These are phyloP conservation scores for Myripristis murdjan DNA, from an alignment of 2,797 vertebrate genomes.

Conservation along the genomic window DNA sequence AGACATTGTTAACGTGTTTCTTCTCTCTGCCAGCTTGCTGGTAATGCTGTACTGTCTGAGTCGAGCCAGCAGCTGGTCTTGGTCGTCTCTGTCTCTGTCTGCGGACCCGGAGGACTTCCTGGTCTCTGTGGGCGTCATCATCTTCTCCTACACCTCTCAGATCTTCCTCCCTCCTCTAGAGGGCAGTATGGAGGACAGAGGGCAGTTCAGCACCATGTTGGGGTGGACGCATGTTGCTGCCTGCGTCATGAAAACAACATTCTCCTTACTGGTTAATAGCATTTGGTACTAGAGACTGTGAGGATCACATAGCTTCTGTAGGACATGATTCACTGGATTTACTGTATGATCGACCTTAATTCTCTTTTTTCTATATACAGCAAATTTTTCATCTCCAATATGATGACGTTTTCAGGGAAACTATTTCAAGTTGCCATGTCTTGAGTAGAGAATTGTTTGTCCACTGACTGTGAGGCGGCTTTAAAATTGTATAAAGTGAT, in stretches of 20 bases:
- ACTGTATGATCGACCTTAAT: background rate
- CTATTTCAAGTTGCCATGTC: too few relatives aligned
- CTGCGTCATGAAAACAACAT: constrained; percentile 87
- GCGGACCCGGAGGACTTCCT: constrained; percentile 87
- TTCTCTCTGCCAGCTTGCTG: constrained; percentile 62
- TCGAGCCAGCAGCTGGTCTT: constrained; percentile 83
- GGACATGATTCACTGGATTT: background rate
- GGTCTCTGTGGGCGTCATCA: constrained; percentile 87
- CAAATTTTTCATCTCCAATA: too few relatives aligned
- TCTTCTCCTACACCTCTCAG: constrained; percentile 92
- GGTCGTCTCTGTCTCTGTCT: constrained; percentile 78
- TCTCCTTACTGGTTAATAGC: constrained; percentile 81
- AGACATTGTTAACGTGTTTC: too few relatives aligned
- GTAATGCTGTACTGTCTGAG: constrained; percentile 86
- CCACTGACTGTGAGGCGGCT: too few relatives aligned
- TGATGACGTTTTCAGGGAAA: too few relatives aligned
- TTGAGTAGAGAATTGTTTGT: too few relatives aligned
- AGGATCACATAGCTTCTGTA: background rate
- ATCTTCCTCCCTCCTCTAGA: constrained; percentile 89
- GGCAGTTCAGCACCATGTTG: constrained; percentile 83
- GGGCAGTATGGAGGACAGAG: constrained; percentile 86
- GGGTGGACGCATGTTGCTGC: constrained; percentile 86
- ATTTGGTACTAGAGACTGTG: background rate
- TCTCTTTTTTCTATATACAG: too few relatives aligned
- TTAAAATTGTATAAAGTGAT: too few relatives aligned